A percentile compares a stretch with the other conserved stretches of the same genome.
Conservation (phyloP, 2,113 vertebrate species). For the Chauna torquata region DNA sequence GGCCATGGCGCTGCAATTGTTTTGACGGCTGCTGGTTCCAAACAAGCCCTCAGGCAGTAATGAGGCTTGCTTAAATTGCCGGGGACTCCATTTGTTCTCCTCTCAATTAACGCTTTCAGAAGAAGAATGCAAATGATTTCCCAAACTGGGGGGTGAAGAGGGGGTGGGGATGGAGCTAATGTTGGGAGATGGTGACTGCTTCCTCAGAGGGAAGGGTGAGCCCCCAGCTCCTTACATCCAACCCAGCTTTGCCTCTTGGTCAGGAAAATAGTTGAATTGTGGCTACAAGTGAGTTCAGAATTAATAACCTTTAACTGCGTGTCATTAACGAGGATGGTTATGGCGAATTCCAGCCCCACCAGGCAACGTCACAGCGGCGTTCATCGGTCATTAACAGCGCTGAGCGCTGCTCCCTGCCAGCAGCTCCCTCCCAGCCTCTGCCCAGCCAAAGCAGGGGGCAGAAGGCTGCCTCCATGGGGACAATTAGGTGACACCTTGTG, state of each 20-base stretch:
- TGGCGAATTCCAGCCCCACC: background rate
- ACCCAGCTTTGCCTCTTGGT: background rate
- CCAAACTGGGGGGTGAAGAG: background rate
- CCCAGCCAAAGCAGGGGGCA: background rate
- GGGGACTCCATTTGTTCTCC: slow-evolving; percentile 42
- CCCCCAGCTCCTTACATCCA: background rate
- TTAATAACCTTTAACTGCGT: slow-evolving; percentile 35
- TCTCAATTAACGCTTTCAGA: slow-evolving; percentile 60
- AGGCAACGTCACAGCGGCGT: background rate
- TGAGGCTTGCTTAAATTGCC: slow-evolving; percentile 21
- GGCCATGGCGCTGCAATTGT: slow-evolving; percentile 8
- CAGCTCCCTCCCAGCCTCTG: background rate
- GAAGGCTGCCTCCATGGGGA: background rate
- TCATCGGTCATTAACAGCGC: background rate
- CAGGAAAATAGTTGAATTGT: background rate
- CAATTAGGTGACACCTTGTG: background rate
- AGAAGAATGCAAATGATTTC: slow-evolving; percentile 64
- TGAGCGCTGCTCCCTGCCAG: background rate
- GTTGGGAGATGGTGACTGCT: background rate
- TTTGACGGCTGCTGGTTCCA: background rate
- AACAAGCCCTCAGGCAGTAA: slow-evolving; percentile 20
- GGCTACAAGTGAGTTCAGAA: background rate
- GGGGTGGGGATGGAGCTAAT: background rate
- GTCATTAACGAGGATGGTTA: slow-evolving; percentile 29
- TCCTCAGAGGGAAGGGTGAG: background rate